Base-by-base conservation (phyloP, 2,888 invertebrate species). In the Nowickia ferox region DNA sequence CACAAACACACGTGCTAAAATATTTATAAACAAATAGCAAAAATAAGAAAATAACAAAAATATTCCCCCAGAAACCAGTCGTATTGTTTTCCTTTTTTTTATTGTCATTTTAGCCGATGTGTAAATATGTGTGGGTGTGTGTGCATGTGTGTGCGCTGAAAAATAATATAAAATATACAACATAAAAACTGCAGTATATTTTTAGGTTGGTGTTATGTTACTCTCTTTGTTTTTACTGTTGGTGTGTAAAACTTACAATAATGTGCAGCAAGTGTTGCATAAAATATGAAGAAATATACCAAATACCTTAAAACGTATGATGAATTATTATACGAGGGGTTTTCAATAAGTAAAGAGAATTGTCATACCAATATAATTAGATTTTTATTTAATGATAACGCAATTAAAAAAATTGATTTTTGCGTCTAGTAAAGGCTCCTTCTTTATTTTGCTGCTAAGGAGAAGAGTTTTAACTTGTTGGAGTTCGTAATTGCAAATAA, bases 261-360 rank as follows among this genome's bases (percentile, higher is more conserved):
- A 55, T 46, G 53, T 66, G 63, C 77, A 55, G 77, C 74, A 82
- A 82, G 71, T 77, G 68, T 84, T 81, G 69, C 84, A 76, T 75
- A 63, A 46, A 63, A 57, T 48, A 51, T 48, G 55, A 61, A 59
- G 38, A 59, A 65, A 22, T 6, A 30, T 48, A 5, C 65, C 8
- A 46, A 65, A 19, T 42, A 9, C 17, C 17, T 53, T 68, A 69
- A 9, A 69, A 48, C n/a, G 59, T 44, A 51, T 11, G 40, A 63
- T 42, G 40, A 53, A 11, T 13, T 63, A 13, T 19, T 63, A 13
- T 19, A 22, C 38, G 65, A 65, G 71, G 65, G 40, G 9, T 22
- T 15, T 5, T 2, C 6, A 9, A 46, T 2, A n/a, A 4, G 1
- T 13, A 2, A 13, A 15, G 13, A 6, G 5, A 30, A 30, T 30